Percentiles rank a stretch among this genome's conserved stretches.
Conservation (phyloP, 1,140 invertebrate genomes). For the Lanistes nyassanus region DNA sequence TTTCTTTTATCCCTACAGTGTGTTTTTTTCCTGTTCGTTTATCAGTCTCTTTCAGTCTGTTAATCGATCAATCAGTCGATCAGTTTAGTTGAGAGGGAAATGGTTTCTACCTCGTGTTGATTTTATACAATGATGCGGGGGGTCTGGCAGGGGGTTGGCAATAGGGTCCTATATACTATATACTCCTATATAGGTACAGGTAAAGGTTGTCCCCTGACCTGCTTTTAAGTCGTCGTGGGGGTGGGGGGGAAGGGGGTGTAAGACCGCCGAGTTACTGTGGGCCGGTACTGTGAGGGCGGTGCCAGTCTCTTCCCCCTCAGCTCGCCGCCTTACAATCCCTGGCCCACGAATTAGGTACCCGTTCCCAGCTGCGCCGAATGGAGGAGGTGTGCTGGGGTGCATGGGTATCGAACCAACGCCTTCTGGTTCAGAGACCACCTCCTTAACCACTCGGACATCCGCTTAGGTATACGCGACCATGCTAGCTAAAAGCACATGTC, state of each 20-base stretch:
- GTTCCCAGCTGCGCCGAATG: neutral
- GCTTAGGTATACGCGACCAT: too few relatives aligned
- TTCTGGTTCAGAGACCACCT: neutral
- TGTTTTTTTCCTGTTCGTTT: neutral
- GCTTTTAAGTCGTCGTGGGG: too few relatives aligned
- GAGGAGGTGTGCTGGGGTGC: neutral
- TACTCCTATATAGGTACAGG: neutral
- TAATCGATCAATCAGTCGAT: neutral
- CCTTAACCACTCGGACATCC: neutral
- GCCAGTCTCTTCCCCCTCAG: neutral
- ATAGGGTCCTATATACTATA: neutral
- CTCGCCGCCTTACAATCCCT: too few relatives aligned
- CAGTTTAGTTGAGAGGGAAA: neutral
- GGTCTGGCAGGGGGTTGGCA: too few relatives aligned
- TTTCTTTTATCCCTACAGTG: neutral
- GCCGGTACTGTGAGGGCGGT: neutral
- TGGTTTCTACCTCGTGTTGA: neutral
- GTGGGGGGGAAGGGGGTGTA: neutral
- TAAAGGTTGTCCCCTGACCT: neutral
- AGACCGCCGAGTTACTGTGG: too few relatives aligned
- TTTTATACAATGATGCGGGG: neutral
- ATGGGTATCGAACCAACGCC: neutral
- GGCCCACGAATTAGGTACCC: too few relatives aligned
- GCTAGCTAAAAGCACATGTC: too few relatives aligned
- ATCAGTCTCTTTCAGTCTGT: conserved; percentile 6